Base-by-base conservation (phyloP, 2,888 invertebrate species). In the Minunthozetes semirufus region DNA sequence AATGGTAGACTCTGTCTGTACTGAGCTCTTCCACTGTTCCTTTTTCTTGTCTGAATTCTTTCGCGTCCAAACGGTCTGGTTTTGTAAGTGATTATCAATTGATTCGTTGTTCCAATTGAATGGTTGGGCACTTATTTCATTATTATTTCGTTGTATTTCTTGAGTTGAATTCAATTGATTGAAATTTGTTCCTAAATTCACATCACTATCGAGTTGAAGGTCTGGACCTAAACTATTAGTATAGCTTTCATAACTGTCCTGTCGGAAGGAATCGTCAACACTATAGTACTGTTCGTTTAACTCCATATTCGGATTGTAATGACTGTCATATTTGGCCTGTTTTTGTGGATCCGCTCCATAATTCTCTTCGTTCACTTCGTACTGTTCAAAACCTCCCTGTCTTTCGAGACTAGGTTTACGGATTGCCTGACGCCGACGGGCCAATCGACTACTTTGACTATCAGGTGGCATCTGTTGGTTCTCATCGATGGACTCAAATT, bases 341-440 rank as follows among this genome's bases (percentile, higher is more conserved):
- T 46, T 70, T 48, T 70, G 70, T 19, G 11, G 72, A 27, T 75
- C 72, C 17, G 72, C 9, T 27, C 56, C 75, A 22, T 25, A 72
- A 72, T 75, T 46, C 50, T 76, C 76, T 48, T 76, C 75, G 48
- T 75, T 46, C 50, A 74, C 76, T 48, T 76, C 75, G 48, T 29
- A 27, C 4, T 78, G 72, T 48, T 79, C 79, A 59, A 79, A 78
- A 15, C 79, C 78, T 19, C 77, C 76, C 73, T 79, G 79, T n/a
- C 79, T 53, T 61, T 79, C 79, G 1, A 79, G 72, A 72, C 79
- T 79, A 17, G 78, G 78, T 25, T 76, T 74, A 5, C 79, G 75
- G 1, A 77, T 76, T 2, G 77, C 72, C 19, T 42, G 53, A 66
- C 72, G 73, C 77, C 77, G 71, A 90, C 89, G 83, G 33, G 63